Evolutionary conservation across 1,140 invertebrate species (phyloP), one percentile per base, ranked within the genome.

Genomic region (Radopholus similis): DNA sequence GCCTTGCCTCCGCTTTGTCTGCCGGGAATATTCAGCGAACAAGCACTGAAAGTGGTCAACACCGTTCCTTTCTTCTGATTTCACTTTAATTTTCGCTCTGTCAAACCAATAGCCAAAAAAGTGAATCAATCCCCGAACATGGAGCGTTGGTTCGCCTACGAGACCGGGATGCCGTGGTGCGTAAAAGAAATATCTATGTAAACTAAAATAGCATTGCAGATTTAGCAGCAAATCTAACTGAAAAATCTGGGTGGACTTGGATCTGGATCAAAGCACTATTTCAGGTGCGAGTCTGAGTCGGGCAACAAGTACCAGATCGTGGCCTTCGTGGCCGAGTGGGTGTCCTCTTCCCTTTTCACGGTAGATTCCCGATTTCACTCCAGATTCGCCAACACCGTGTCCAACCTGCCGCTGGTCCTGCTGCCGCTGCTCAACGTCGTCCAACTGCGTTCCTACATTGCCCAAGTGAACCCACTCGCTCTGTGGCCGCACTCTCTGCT

Each of bases 261-360:
- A 42, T 42, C 13, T n/a, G 40, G n/a, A 59, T n/a, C n/a, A n/a
- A n/a, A n/a, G n/a, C n/a, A n/a, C n/a, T n/a, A n/a, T n/a, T n/a
- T n/a, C n/a, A n/a, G n/a, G n/a, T n/a, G 53, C 34, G 38, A 64
- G 70, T 72, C 64, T 49, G 69, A 76, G 44, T 72, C 40, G 21
- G 79, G 73, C 40, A 75, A 81, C 75, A 80, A 80, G 44, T 80
- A 80, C 64, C 70, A 78, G 49, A 80, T 73, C 13, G 42, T 77
- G 32, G 66, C 78, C 11, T 77, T 77, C 57, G 77, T 80, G 13
- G 75, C 73, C 23, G 78, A 79, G 56, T 51, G 47, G 30, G 47
- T 51, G 44, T 49, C 26, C 13, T 23, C 77, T 80, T 42, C 68
- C 68, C 26, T 47, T 47, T 47, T 47, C 5, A 47, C 5, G 11